Base-by-base conservation (phyloP, 2,113 vertebrate genomes). In the Dryoscopus gambensis region DNA sequence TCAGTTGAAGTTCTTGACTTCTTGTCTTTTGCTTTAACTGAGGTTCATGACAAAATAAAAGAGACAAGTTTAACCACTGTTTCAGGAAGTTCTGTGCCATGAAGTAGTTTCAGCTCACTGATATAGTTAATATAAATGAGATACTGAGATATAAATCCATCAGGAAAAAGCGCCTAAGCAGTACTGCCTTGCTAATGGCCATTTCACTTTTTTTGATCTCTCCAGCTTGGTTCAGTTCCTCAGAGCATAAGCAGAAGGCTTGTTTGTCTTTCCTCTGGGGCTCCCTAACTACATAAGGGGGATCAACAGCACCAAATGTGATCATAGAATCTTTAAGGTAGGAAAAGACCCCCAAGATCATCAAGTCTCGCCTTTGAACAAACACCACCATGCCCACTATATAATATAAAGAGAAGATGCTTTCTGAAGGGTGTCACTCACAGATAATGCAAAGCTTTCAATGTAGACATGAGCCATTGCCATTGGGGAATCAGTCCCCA, bases 381-480 rank as follows among this genome's bases (percentile, higher is more conserved):
- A 62, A 18, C 18, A 15, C 9, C n/a, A 35, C 30, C 78, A 22
- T 47, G 68, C 7, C 17, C 31, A 33, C 35, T 9, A 2, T 15
- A 2, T 12, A 15, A 9, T 5, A 13, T 0, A 33, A 33, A 60
- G 12, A 40, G 39, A 67, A 67, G 30, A 77, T 17, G 44, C 10
- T 82, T 63, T 84, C 52, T 56, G 39, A 69, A 74, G 35, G 20
- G 10, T 47, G 40, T 50, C 35, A 74, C 7, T 28, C 39, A 68
- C 60, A 87, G 47, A 19, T 4, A 75, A 73, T 12, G 18, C 30
- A 27, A 60, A 71, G 15, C 25, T 84, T 85, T 74, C 20, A 31
- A 11, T 5, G 13, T n/a, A 56, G 9, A 56, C 0, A 1, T 10
- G 15, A 89, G 37, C 15, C 40, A 14, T 7, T 69, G 42, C 11